phyloP scores from a whole-genome alignment of 2,113 vertebrate species.

The Vulpes vulpes region DNA sequence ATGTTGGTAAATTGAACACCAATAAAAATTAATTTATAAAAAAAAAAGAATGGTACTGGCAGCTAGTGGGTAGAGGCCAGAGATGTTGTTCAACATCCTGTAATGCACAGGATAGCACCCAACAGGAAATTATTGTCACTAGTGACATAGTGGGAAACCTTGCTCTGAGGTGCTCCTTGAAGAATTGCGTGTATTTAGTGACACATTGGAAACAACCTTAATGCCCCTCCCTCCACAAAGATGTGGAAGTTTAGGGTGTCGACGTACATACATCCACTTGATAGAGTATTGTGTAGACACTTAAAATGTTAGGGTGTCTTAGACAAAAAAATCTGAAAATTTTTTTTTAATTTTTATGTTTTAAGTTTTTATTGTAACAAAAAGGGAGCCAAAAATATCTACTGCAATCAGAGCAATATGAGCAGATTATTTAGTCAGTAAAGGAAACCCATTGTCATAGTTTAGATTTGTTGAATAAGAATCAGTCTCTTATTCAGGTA shows the following conservation, averaged over 20 bases:
- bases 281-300: background rate
- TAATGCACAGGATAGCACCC: background rate
- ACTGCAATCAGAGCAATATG: background rate
- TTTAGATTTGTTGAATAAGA: constrained; percentile 27
- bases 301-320: background rate
- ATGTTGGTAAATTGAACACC: too few relatives aligned
- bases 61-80: background rate
- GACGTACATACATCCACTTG: background rate
- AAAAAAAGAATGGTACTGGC: background rate
- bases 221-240: background rate
- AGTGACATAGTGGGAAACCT: background rate
- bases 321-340: background rate
- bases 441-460: background rate
- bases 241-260: background rate
- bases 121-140: background rate
- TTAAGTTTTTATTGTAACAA: background rate
- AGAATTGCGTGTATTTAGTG: background rate
- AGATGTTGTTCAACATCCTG: background rate
- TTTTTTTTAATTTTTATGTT: background rate
- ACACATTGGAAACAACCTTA: background rate
- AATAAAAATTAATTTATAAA: too few relatives aligned
- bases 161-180: background rate
- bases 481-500: background rate
- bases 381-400: background rate
- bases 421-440: background rate